These are phyloP conservation scores for Eptatretus burgeri DNA, from an alignment of 2,113 vertebrate species.

Conservation along the genomic window DNA sequence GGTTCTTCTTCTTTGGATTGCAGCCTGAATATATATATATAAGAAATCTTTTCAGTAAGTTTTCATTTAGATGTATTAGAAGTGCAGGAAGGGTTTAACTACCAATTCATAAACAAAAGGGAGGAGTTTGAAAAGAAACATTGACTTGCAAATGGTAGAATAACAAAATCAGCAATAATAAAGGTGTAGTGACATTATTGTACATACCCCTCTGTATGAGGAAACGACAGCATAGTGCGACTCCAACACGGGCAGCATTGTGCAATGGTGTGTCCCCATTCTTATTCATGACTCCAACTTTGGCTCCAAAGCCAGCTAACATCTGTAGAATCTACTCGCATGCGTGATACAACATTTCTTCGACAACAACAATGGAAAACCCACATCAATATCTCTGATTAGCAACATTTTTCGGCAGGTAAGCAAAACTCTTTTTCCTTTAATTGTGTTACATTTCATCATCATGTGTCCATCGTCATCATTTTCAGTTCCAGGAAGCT, in stretches of 20 bases:
- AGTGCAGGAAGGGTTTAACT: background rate
- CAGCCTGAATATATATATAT: conserved; percentile 28
- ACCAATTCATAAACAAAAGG: background rate
- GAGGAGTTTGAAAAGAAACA: background rate
- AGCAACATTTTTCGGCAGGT: no score
- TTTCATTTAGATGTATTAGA: background rate
- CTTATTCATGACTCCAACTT: conserved; percentile 28
- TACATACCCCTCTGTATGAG: conserved; percentile 58
- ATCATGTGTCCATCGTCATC: no score
- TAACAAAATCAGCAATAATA: no score
- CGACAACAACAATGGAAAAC: conserved; percentile 18
- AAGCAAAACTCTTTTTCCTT: no score
- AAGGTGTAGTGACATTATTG: no score
- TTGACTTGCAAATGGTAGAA: background rate
- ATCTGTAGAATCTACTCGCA: conserved; percentile 18
- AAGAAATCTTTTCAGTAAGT: background rate
- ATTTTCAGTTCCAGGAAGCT: no score
- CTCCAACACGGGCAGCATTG: conserved; percentile 37
- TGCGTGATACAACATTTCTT: conserved; percentile 20
- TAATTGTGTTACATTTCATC: no score
- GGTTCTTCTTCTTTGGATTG: conserved; percentile 42
- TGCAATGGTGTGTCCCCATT: conserved; percentile 49
- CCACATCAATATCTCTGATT: no score
- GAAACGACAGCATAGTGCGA: conserved; percentile 49
- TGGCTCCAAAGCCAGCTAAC: conserved; percentile 30